Percentiles rank a stretch among this genome's conserved stretches.
phyloP scores from a whole-genome alignment of 2,113 vertebrate genomes.

The human (Homo sapiens) region GRCh38 chr3:194918501-194919000 shows the following conservation, averaged over 20 bases:
- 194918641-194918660: not conserved
- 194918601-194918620: not conserved
- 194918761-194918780: not conserved
- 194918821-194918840: not conserved
- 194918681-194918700: not conserved
- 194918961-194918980: not conserved
- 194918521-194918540: not conserved
- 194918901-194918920: not conserved
- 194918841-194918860: not conserved
- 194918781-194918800: not conserved
- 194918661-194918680: not conserved
- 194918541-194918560: conserved; percentile 11
- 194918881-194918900: not conserved
- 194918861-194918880: conserved; percentile 19
- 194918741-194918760: not conserved
- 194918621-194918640: not conserved
- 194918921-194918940: not conserved
- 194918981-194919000: not conserved
- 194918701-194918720: not conserved
- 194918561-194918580: not conserved
- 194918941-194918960: not conserved
- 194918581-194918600: not conserved
- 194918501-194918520: not conserved
- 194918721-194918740: not conserved
- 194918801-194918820: not conserved